Conservation (phyloP, 2,113 vertebrate genomes). For the Fregata magnificens region DNA sequence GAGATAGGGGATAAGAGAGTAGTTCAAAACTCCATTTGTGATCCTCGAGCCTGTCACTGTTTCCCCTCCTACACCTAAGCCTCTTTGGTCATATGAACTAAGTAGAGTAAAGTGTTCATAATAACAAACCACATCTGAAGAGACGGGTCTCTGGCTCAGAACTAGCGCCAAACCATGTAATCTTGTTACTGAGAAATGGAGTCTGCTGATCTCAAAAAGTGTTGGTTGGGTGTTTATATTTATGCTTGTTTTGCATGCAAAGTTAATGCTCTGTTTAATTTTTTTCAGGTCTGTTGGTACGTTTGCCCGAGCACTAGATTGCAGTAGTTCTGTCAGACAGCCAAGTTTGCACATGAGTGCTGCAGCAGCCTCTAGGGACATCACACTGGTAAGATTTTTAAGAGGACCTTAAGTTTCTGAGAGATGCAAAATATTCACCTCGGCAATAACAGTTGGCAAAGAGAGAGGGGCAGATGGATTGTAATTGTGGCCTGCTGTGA, state of each 20-base stretch:
- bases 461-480: constrained; percentile 20
- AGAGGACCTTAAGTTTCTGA: background rate
- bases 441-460: background rate
- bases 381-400: constrained; percentile 76
- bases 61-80: background rate
- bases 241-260: background rate
- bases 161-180: background rate
- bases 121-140: background rate
- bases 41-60: background rate
- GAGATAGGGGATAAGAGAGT: background rate
- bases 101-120: background rate
- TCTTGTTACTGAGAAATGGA: background rate
- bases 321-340: constrained; percentile 84
- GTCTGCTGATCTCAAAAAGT: background rate
- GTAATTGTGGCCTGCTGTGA: constrained; percentile 38
- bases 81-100: background rate
- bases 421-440: background rate
- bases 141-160: background rate
- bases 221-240: background rate
- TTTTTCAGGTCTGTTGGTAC: constrained; percentile 80
- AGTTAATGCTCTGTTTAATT: background rate
- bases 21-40: background rate
- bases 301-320: constrained; percentile 81
- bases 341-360: constrained; percentile 86
- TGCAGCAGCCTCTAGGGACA: constrained; percentile 82